These are phyloP conservation scores for Rotaria socialis DNA, from an alignment of 2,888 invertebrate species.

Conservation along the genomic window DNA sequence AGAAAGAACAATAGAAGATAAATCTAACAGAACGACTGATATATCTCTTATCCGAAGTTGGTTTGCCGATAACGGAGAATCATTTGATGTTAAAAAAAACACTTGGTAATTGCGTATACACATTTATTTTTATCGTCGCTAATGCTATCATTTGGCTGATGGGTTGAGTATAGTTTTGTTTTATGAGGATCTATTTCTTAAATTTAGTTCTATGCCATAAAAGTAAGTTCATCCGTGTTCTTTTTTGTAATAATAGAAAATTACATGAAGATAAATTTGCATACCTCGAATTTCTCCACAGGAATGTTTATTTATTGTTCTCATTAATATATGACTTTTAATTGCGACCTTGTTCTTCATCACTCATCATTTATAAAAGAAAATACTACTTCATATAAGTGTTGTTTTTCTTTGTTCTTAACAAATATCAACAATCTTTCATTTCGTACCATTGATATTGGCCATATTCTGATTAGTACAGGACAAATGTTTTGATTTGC, in stretches of 20 bases:
- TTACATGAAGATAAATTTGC: not conserved
- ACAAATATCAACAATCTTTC: not conserved
- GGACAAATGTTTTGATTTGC: not conserved
- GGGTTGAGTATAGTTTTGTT: not conserved
- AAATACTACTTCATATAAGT: not conserved
- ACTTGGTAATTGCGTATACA: not conserved
- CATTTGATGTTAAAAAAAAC: not conserved
- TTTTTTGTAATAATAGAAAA: not conserved
- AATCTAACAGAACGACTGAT: not conserved
- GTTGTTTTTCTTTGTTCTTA: not conserved
- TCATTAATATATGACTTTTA: not conserved
- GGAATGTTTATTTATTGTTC: not conserved
- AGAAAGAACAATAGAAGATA: constrained; percentile 2
- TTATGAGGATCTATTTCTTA: not conserved
- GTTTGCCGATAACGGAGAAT: not conserved
- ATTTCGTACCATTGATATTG: not conserved
- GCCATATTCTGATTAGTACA: not conserved
- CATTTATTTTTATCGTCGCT: not conserved
- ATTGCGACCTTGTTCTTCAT: constrained; percentile 1
- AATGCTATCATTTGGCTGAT: not conserved
- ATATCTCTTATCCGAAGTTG: not conserved
- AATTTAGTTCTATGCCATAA: not conserved
- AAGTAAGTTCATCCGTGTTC: not conserved
- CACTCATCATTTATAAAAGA: not conserved
- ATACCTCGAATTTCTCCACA: not conserved